These are phyloP conservation scores for Coreius guichenoti DNA, from an alignment of 2,797 vertebrate genomes.

Conservation along the genomic window DNA sequence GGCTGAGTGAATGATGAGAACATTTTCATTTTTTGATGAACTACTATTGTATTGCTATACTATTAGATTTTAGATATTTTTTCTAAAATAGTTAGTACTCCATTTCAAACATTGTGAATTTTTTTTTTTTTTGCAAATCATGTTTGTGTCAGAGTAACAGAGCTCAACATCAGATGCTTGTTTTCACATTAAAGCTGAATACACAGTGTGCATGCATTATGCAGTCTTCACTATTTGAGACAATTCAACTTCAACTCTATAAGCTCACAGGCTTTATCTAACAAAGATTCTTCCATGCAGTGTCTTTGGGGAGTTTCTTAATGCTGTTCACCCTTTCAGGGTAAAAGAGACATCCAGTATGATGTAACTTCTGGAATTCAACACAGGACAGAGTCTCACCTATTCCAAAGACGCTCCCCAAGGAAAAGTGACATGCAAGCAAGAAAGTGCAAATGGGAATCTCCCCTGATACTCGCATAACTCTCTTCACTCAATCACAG, in stretches of 20 bases:
- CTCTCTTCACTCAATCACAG: not conserved
- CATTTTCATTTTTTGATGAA: not conserved
- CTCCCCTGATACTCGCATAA: not conserved
- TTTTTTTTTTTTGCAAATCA: not conserved
- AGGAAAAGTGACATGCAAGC: constrained; percentile 1
- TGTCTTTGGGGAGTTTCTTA: not conserved
- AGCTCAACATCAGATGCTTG: not conserved
- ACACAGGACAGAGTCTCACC: constrained; percentile 6
- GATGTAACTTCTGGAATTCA: constrained; percentile 31
- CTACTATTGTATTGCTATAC: no score
- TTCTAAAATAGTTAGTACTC: not conserved
- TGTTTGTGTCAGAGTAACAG: not conserved
- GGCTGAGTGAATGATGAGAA: no score
- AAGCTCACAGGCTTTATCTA: constrained; percentile 4
- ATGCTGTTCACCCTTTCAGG: constrained; percentile 28
- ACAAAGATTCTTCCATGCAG: not conserved
- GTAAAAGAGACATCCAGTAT: not conserved
- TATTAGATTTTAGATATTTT: not conserved
- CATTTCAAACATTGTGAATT: no score
- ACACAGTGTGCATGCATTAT: not conserved
- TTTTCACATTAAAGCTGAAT: constrained; percentile 15
- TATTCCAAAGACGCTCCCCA: constrained; percentile 6
- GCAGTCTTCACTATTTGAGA: not conserved
- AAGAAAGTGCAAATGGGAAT: constrained; percentile 28
- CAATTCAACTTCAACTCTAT: not conserved